Conservation (phyloP, 2,888 invertebrate genomes). For the Rhorus exstirpatorius region DNA sequence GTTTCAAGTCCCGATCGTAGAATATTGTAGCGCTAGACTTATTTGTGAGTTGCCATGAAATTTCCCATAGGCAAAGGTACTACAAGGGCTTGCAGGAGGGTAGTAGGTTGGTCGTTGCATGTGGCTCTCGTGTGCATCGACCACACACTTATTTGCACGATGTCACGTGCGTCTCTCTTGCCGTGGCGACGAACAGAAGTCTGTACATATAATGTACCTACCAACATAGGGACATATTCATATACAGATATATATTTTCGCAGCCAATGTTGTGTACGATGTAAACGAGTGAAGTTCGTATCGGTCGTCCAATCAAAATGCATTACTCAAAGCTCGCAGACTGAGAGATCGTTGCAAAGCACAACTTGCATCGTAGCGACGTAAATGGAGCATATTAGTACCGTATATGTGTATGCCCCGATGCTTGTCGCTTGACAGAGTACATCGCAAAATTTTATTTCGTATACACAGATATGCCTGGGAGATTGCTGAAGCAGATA, state of each 20-base stretch:
- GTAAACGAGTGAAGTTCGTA: conserved; percentile 66
- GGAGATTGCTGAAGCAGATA: too few species aligned
- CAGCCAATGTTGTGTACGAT: conserved; percentile 46
- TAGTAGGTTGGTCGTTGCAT: conserved; percentile 30
- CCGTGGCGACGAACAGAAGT: conserved; percentile 17
- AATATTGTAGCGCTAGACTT: too few species aligned
- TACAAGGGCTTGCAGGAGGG: conserved; percentile 8
- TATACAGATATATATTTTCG: conserved; percentile 21
- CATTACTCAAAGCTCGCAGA: conserved; percentile 61
- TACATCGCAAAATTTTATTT: too few species aligned
- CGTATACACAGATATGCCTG: too few species aligned
- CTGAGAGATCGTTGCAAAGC: conserved; percentile 27
- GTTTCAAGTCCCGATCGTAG: too few species aligned
- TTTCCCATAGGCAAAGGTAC: background rate
- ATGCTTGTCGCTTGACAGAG: too few species aligned
- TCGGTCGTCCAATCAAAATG: conserved; percentile 61
- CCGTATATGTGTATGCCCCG: background rate
- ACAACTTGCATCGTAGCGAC: conserved; percentile 39
- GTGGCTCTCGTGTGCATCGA: conserved; percentile 50
- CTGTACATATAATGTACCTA: conserved; percentile 11
- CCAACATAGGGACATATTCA: conserved; percentile 13
- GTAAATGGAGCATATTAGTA: conserved; percentile 5
- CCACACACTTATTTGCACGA: conserved; percentile 61
- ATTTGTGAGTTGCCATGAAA: background rate
- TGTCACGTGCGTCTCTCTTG: conserved; percentile 55